A percentile compares a stretch with the other conserved stretches of the same genome.
Evolutionary conservation across 2,113 vertebrate species (phyloP).

Genomic region (Chloropsis cyanopogon): DNA sequence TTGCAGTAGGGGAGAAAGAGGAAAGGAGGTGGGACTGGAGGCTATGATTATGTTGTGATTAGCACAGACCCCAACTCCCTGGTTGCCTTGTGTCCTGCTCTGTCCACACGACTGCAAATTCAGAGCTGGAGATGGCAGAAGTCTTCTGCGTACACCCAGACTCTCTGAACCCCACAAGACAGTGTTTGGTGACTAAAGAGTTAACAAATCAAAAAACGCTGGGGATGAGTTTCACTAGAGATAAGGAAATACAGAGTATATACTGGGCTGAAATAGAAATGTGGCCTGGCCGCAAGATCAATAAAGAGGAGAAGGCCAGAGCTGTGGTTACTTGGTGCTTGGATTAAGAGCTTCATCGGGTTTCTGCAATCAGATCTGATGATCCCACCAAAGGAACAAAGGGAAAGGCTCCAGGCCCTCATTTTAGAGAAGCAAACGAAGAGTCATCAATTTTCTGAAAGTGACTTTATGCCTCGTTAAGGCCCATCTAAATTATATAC

Average conservation of each 20-base stretch:
- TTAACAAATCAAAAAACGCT: background rate
- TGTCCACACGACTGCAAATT: accelerated
- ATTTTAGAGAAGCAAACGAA: constrained; percentile 5
- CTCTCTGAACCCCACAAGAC: background rate
- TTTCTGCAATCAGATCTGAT: constrained; percentile 44
- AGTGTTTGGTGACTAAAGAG: background rate
- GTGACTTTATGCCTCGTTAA: constrained; percentile 64
- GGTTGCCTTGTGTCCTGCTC: background rate
- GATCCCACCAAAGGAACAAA: constrained; percentile 34
- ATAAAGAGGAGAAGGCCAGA: constrained; percentile 18
- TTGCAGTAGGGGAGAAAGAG: accelerated
- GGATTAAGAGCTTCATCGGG: constrained; percentile 24
- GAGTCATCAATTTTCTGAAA: constrained; percentile 55
- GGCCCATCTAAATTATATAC: constrained; percentile 59
- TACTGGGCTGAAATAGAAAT: background rate
- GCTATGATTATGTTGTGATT: background rate
- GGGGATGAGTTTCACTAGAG: background rate
- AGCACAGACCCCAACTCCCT: background rate
- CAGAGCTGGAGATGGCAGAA: background rate
- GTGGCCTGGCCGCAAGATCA: background rate
- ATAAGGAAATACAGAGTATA: background rate
- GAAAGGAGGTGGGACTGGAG: background rate
- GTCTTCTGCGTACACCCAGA: background rate
- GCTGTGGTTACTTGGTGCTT: constrained; percentile 15
- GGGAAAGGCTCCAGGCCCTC: constrained; percentile 33